These are phyloP conservation scores for Fragum whitleyi DNA, from an alignment of 2,888 invertebrate species.

Conservation along the genomic window DNA sequence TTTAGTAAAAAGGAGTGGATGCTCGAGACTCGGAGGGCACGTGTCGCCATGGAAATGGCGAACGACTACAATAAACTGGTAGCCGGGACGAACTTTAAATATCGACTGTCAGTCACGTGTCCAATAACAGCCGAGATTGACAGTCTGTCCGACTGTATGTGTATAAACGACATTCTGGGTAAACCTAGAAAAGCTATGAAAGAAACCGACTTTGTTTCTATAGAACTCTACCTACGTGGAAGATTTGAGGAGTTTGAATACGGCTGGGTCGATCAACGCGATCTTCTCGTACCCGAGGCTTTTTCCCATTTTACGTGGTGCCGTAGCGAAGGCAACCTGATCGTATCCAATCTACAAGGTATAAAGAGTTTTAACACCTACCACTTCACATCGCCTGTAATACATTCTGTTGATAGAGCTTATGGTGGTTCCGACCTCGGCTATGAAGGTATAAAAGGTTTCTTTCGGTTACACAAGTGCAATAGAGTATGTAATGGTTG, in stretches of 20 bases:
- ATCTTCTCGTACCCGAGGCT: conserved; percentile 65
- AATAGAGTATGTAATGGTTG: conserved; percentile 69
- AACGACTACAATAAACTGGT: conserved; percentile 50
- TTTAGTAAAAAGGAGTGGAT: conserved; percentile 69
- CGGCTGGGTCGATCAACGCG: conserved; percentile 53
- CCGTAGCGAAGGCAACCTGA: conserved; percentile 65
- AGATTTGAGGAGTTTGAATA: conserved; percentile 68
- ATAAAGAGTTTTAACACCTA: conserved; percentile 61
- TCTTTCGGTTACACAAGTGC: conserved; percentile 74
- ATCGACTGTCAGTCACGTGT: conserved; percentile 59
- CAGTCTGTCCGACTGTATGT: conserved; percentile 72
- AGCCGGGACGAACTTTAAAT: conserved; percentile 35
- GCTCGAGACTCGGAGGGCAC: conserved; percentile 62
- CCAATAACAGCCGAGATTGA: conserved; percentile 75
- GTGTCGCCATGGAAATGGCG: conserved; percentile 57
- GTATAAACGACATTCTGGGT: conserved; percentile 69
- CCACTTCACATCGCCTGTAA: conserved; percentile 70
- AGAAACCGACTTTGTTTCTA: conserved; percentile 70
- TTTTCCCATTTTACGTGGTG: conserved; percentile 77
- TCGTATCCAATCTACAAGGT: conserved; percentile 74
- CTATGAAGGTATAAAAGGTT: conserved; percentile 70
- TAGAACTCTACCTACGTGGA: conserved; percentile 71
- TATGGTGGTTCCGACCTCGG: conserved; percentile 71
- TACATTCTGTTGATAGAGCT: conserved; percentile 68
- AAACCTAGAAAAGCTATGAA: conserved; percentile 67